phyloP scores from a whole-genome alignment of 2,888 invertebrate species.

The Eubasilissa splendida region DNA sequence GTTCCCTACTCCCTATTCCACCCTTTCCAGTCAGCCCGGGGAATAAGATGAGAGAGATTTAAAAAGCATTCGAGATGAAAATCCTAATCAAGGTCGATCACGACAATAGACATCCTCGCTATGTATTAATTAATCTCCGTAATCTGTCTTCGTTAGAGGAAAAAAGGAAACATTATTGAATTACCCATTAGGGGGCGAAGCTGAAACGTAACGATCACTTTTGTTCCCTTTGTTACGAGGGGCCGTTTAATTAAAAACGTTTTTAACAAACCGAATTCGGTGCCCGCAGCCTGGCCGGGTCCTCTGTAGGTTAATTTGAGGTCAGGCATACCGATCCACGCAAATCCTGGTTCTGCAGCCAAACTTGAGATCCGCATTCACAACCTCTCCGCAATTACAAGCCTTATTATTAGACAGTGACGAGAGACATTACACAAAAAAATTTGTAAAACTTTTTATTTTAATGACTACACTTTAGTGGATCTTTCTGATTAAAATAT shows the following conservation, averaged over 20 bases:
- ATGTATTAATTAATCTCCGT: conserved; percentile 27
- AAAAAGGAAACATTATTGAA: conserved; percentile 31
- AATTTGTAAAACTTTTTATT: no score
- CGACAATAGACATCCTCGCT: conserved; percentile 9
- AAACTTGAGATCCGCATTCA: no score
- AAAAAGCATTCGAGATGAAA: conserved; percentile 31
- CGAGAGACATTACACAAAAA: no score
- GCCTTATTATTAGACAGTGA: no score
- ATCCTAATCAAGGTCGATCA: conserved; percentile 35
- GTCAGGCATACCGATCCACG: neutral
- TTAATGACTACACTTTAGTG: no score
- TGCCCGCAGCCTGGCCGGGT: neutral
- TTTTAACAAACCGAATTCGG: neutral
- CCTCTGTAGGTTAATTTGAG: neutral
- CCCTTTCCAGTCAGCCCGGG: neutral
- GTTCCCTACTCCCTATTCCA: neutral
- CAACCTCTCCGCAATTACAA: no score
- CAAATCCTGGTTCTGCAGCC: no score
- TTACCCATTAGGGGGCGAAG: conserved; percentile 8
- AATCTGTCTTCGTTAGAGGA: conserved; percentile 35
- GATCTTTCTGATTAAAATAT: no score
- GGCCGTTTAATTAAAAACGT: conserved; percentile 13
- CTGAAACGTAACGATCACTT: conserved; percentile 23
- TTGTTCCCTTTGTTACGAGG: conserved; percentile 5
- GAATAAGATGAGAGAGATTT: neutral